Evolutionary conservation across 2,113 vertebrate species (phyloP), one percentile per base, ranked within the genome.

Genomic region (Carassius gibelio): DNA sequence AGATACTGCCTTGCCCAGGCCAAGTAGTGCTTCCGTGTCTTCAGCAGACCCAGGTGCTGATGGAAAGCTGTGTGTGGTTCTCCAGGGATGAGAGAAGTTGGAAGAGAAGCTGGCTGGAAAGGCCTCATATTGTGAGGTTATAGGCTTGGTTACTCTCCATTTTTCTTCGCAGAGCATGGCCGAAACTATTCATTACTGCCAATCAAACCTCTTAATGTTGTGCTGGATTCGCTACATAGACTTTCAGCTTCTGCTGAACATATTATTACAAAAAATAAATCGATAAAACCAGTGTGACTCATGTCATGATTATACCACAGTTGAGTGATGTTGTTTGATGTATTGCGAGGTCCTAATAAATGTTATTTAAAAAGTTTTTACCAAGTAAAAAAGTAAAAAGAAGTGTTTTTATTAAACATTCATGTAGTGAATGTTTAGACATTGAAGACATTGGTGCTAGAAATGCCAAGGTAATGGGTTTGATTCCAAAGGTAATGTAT

Each of bases 31-130:
- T 50, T 30, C 79, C 15, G 61, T 66, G 19, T 81, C 79, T 81
- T 64, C 61, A 30, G 61, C 61, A 81, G 61, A 66, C 38, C 15
- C 61, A 68, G 61, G 61, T 81, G 79, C 42, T 81, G 61, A 81
- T 2, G 23, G 79, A 50, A 30, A 68, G n/a, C 80, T 82, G 48
- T 38, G 26, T 36, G 17, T 8, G 80, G 45, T 55, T 71, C 80
- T 71, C 80, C 26, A 14, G 80, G 45, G 78, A 81, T 62, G 61
- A 81, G 61, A 81, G 30, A 82, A 48, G 80, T 68, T 45, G 36
- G 21, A 52, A 23, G 79, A 71, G 30, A 48, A 52, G 17, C 55
- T 82, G 64, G 38, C 55, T 82, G 64, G 38, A 82, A 82, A 38
- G 45, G 26, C 48, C 30, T 69, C 48, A 14, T 2, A 14, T 55